Percentiles rank a stretch among this genome's conserved stretches.
Evolutionary conservation across 2,888 invertebrate species (phyloP).

Genomic region (Mayetiola destructor): DNA sequence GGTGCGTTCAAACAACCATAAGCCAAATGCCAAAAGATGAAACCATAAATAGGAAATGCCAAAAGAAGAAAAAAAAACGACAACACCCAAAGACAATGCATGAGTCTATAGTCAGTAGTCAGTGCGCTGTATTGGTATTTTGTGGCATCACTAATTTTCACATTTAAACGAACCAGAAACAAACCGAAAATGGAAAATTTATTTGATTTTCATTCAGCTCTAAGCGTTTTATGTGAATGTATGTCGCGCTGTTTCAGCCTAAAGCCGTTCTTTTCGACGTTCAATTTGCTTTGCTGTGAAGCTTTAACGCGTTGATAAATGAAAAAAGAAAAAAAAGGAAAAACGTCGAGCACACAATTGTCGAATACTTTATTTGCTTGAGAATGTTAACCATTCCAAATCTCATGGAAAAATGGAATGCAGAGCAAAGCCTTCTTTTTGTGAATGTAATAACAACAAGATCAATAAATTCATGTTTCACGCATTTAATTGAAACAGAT

Average conservation of each 20-base stretch:
- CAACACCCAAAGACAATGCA: too few species aligned
- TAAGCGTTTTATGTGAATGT: background rate
- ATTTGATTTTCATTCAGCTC: conserved; percentile 11
- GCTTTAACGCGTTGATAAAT: background rate
- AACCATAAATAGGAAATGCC: too few species aligned
- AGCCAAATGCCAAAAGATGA: background rate
- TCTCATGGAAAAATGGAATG: too few species aligned
- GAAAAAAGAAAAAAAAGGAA: background rate
- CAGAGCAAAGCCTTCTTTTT: background rate
- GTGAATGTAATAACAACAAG: conserved; percentile 6
- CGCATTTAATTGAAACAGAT: background rate
- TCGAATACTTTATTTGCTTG: conserved; percentile 1
- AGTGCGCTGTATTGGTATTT: background rate
- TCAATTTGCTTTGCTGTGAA: background rate
- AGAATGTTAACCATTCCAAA: conserved; percentile 6
- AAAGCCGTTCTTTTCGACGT: background rate
- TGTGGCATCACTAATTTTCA: background rate
- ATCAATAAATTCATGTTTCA: conserved; percentile 6
- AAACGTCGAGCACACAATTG: too few species aligned
- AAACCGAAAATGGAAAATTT: conserved; percentile 5
- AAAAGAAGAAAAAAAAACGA: background rate
- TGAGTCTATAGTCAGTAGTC: too few species aligned
- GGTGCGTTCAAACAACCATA: background rate
- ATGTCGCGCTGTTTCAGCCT: background rate
- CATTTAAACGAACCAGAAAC: background rate